phyloP scores from a whole-genome alignment of 1,140 invertebrate genomes.

The Cecropterus lyciades region DNA sequence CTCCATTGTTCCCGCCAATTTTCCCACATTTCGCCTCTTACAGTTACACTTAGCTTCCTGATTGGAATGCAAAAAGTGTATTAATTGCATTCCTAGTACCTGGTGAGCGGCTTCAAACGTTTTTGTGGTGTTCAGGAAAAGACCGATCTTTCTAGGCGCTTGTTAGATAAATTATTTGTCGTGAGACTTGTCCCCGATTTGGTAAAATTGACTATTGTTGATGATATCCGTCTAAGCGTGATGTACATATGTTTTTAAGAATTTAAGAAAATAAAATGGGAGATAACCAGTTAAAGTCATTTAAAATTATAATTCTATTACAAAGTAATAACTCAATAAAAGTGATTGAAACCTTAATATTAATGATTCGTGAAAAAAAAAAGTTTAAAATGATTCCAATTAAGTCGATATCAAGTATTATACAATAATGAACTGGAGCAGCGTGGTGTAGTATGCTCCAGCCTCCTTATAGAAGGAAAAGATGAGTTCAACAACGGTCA shows the following conservation, averaged over 20 bases:
- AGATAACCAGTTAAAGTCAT: no score
- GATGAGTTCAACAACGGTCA: no score
- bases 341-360: no score
- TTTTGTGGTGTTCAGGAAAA: constrained; percentile 63
- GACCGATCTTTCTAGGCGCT: constrained; percentile 46
- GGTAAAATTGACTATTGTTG: constrained; percentile 21
- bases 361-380: no score
- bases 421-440: no score
- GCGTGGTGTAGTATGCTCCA: no score
- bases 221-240: neutral
- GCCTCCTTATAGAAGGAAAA: no score
- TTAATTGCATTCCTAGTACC: constrained; percentile 74
- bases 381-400: no score
- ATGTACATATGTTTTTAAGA: neutral
- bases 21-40: constrained; percentile 81
- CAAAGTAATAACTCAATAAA: no score
- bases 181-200: constrained; percentile 48
- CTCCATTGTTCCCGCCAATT: constrained; percentile 70
- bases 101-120: constrained; percentile 46
- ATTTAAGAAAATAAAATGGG: neutral
- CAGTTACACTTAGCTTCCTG: constrained; percentile 76
- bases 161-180: constrained; percentile 61
- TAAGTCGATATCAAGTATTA: no score
- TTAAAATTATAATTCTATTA: no score
- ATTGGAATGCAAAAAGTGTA: constrained; percentile 70